Evolutionary conservation across 1,140 invertebrate species (phyloP).

Genomic region (Brachionus asplanchnoidis): DNA sequence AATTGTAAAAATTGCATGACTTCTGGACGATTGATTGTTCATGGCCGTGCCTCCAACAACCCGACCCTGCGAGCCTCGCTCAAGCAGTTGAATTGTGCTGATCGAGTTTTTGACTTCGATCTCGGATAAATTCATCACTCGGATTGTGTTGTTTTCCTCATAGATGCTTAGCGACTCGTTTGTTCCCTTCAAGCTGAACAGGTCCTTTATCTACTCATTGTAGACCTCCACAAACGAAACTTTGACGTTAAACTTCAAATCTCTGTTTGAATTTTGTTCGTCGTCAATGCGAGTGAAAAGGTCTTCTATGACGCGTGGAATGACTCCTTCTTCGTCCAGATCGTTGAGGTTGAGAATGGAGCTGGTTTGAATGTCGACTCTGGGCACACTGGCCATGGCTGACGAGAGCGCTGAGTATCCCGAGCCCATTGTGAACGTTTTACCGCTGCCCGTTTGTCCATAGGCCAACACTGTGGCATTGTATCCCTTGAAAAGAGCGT

Average conservation of each 20-base stretch:
- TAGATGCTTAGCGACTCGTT: not conserved
- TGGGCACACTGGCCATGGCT: not conserved
- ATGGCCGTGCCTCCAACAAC: no score
- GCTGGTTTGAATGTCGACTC: not conserved
- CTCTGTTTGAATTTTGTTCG: no score
- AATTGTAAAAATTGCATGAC: no score
- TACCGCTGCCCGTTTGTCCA: conserved; percentile 73
- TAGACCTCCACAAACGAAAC: conserved; percentile 36
- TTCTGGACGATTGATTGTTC: no score
- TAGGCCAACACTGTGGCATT: conserved; percentile 67
- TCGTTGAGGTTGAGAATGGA: not conserved
- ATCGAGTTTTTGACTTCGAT: conserved; percentile 1
- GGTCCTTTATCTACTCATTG: conserved; percentile 36
- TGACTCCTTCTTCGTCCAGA: conserved; percentile 28
- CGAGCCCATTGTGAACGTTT: conserved; percentile 68
- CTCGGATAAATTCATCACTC: not conserved
- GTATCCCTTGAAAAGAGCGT: no score
- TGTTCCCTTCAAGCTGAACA: not conserved
- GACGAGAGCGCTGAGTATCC: conserved; percentile 17
- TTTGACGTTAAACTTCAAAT: not conserved
- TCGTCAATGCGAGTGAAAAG: conserved; percentile 25
- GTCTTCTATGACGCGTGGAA: conserved; percentile 12
- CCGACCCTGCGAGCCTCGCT: not conserved
- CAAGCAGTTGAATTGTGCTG: not conserved
- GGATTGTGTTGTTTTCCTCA: conserved; percentile 37